phyloP scores from a whole-genome alignment of 2,888 invertebrate species.

The Siphlonurus alternatus region DNA sequence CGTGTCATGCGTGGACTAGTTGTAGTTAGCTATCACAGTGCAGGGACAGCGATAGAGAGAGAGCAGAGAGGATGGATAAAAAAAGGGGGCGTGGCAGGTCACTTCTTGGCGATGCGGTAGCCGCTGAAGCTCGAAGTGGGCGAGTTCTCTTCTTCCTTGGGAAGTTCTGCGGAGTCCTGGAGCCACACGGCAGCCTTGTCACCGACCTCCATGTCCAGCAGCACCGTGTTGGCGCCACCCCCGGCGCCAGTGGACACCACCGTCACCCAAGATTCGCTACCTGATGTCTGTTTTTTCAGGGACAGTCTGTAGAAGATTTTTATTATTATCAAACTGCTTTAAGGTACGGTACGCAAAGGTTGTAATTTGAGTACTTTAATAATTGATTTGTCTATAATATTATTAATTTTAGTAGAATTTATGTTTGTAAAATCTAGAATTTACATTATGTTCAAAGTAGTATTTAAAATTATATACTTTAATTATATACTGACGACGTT shows the following conservation, averaged over 20 bases:
- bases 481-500: too few species aligned
- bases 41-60: slow-evolving; percentile 11
- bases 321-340: too few species aligned
- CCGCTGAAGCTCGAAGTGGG: slow-evolving; percentile 22
- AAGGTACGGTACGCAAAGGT: too few species aligned
- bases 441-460: too few species aligned
- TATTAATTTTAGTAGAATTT: too few species aligned
- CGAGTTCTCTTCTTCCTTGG: slow-evolving; percentile 9
- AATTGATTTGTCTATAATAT: too few species aligned
- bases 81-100: slow-evolving; percentile 13
- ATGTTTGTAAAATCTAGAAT: too few species aligned
- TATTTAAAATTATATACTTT: too few species aligned
- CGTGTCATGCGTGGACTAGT: neutral
- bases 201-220: slow-evolving; percentile 25
- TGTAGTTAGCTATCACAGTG: slow-evolving; percentile 9
- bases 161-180: slow-evolving; percentile 15
- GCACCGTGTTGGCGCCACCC: slow-evolving; percentile 25
- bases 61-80: neutral
- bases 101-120: slow-evolving; percentile 25
- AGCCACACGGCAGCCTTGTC: slow-evolving; percentile 26
- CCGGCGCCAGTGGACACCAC: slow-evolving; percentile 16
- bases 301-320: slow-evolving; percentile 15
- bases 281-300: slow-evolving; percentile 20
- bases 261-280: slow-evolving; percentile 8
- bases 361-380: too few species aligned